Percentiles rank a stretch among this genome's conserved stretches.
phyloP scores from a whole-genome alignment of 2,797 vertebrate genomes.

The Labeo calbasu region DNA sequence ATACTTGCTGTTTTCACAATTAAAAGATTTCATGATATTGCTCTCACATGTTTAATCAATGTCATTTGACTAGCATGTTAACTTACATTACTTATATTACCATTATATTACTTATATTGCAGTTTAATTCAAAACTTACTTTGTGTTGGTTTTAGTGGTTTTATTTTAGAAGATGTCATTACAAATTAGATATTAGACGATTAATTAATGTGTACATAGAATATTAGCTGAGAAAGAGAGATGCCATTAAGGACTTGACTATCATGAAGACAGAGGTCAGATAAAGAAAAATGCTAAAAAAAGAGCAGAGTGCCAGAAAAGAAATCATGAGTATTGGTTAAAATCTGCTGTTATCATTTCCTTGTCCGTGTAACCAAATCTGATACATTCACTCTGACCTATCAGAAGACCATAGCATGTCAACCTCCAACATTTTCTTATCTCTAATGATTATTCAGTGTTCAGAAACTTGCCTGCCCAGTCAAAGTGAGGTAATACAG shows the following conservation, averaged over 20 bases:
- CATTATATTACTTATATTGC: no score
- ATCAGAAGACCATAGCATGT: neutral
- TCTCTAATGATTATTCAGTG: no score
- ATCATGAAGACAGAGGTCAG: neutral
- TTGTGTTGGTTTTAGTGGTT: neutral
- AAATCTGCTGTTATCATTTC: neutral
- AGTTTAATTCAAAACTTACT: neutral
- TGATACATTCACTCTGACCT: neutral
- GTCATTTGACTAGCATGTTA: neutral
- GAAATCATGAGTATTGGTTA: neutral
- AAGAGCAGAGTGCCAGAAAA: neutral
- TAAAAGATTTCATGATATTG: neutral
- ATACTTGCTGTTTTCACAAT: neutral
- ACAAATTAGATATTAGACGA: neutral
- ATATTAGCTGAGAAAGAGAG: neutral
- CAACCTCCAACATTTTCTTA: no score
- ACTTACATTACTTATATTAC: neutral
- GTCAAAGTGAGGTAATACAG: no score
- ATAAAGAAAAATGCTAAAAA: neutral
- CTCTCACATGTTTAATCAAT: neutral
- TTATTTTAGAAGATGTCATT: neutral
- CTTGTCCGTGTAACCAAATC: neutral
- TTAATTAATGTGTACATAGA: neutral
- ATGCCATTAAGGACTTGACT: neutral
- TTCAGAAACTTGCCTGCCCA: no score